Evolutionary conservation across 2,888 invertebrate genomes (phyloP).

Genomic region (Strigamia crassipes): DNA sequence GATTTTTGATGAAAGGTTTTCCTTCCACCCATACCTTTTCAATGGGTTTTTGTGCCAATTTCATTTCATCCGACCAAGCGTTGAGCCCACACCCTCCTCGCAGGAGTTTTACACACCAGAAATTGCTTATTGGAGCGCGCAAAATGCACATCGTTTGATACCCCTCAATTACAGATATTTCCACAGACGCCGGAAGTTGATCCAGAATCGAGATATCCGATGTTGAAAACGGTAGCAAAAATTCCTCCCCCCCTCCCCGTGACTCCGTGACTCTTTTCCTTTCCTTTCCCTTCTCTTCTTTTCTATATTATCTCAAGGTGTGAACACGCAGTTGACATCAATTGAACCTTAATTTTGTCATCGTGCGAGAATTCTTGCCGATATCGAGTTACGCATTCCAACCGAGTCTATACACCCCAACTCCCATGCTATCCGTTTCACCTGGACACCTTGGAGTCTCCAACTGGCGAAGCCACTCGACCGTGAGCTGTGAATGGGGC

Average conservation of each 20-base stretch:
- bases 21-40: background rate
- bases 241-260: background rate
- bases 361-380: background rate
- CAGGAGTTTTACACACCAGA: background rate
- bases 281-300: too few species aligned
- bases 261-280: too few species aligned
- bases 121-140: background rate
- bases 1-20: slow-evolving; percentile 1
- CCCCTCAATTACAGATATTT: too few species aligned
- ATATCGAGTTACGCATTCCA: slow-evolving; percentile 5
- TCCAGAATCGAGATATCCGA: too few species aligned
- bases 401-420: background rate
- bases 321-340: slow-evolving; percentile 21
- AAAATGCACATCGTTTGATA: background rate
- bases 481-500: background rate
- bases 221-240: background rate
- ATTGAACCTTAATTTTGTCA: slow-evolving; percentile 15
- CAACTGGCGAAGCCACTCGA: background rate
- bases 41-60: background rate
- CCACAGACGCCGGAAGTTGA: too few species aligned
- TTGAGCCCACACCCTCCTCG: background rate
- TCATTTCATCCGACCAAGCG: background rate
- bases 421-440: background rate
- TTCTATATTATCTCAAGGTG: background rate
- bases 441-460: slow-evolving; percentile 26